phyloP scores from a whole-genome alignment of 2,113 vertebrate genomes.

The Rhinichthys klamathensis region DNA sequence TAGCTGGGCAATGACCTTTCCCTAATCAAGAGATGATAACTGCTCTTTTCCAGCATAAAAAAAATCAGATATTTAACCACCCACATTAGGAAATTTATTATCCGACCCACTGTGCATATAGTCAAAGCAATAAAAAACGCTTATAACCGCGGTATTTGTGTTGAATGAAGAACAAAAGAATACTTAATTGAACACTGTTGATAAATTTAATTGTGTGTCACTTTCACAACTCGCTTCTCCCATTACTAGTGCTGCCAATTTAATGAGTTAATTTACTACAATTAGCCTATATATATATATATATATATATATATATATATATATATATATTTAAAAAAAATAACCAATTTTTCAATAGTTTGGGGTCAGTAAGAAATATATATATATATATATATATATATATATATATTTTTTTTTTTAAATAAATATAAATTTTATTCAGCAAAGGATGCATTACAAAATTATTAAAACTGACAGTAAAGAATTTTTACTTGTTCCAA shows the following conservation, averaged over 20 bases:
- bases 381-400: not conserved
- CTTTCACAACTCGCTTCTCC: not conserved
- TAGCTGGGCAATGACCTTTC: constrained; percentile 47
- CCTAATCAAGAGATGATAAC: constrained; percentile 68
- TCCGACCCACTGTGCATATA: constrained; percentile 35
- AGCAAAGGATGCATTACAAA: not conserved
- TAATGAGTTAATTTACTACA: too few species aligned
- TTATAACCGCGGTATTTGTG: too few species aligned
- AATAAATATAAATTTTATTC: not conserved
- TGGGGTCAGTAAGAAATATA: not conserved
- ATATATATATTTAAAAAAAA: too few species aligned
- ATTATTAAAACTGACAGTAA: not conserved
- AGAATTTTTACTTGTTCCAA: not conserved
- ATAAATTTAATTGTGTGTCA: not conserved
- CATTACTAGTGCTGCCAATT: not conserved
- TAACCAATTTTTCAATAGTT: not conserved
- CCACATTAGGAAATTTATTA: not conserved
- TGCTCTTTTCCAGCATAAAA: constrained; percentile 60
- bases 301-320: too few species aligned
- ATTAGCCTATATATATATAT: not conserved
- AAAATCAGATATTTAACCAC: constrained; percentile 62
- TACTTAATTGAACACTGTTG: not conserved
- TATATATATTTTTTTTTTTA: too few species aligned
- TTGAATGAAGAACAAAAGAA: not conserved
- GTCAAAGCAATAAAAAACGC: not conserved